phyloP scores from a whole-genome alignment of 2,888 invertebrate genomes.

The Hecatera dysodea region DNA sequence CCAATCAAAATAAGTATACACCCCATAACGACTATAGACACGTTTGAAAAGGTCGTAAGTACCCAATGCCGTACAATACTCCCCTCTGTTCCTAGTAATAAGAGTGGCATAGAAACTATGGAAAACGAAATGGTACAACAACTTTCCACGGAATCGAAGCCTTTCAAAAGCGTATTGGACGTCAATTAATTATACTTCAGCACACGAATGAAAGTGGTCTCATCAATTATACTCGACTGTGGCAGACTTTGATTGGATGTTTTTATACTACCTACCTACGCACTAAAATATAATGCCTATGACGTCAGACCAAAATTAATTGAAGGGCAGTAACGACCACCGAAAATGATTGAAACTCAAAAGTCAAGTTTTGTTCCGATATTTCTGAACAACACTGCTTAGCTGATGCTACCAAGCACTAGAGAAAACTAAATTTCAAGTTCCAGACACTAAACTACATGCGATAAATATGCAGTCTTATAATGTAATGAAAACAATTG shows the following conservation, averaged over 20 bases:
- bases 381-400: neutral
- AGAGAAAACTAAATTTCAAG: neutral
- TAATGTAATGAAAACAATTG: slow-evolving; percentile 24
- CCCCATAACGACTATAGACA: neutral
- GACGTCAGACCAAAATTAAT: slow-evolving; percentile 13
- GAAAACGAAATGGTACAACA: slow-evolving; percentile 22
- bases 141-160: slow-evolving; percentile 46
- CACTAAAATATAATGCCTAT: slow-evolving; percentile 11
- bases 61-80: neutral
- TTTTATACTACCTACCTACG: neutral
- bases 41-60: neutral
- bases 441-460: neutral
- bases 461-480: slow-evolving; percentile 3
- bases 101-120: slow-evolving; percentile 10
- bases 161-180: slow-evolving; percentile 46
- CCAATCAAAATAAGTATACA: neutral
- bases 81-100: slow-evolving; percentile 2
- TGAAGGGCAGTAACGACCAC: neutral
- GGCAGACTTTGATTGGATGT: slow-evolving; percentile 32
- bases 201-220: slow-evolving; percentile 51
- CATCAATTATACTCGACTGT: slow-evolving; percentile 49
- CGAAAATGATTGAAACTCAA: neutral
- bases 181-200: slow-evolving; percentile 56
- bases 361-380: neutral
- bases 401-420: neutral